Evolutionary conservation across 2,888 invertebrate genomes (phyloP), one percentile per base, ranked within the genome.

Genomic region (Pyralis farinalis): DNA sequence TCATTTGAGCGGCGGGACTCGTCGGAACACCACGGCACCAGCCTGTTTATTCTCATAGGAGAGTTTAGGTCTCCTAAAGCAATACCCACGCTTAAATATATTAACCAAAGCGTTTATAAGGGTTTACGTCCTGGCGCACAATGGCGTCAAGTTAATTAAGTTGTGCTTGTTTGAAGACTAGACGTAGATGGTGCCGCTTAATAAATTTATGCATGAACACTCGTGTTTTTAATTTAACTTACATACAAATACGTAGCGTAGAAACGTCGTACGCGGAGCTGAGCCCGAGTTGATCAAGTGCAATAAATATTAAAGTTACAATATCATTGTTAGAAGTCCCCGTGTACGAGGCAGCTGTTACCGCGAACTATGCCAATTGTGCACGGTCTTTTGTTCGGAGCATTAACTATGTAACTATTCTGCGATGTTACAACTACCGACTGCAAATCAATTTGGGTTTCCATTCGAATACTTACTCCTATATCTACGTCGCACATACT

Each of bases 231-330:
- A 75, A 69, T 70, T 64, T 65, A 57, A 56, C 62, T 63, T 55
- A 51, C 51, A 57, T 57, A 60, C 53, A 53, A 60, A 58, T 57
- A 53, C 51, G 54, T 51, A 58, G 61, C 60, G 59, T 60, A 63
- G 63, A 37, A 30, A 37, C 38, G 38, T 38, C 38, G 38, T 10
- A 22, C 11, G 12, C 39, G 65, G 60, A 68, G 73, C 63, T 71
- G 62, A 70, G 65, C 58, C 57, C 42, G 58, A 75, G 76, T 82
- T 80, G 80, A 82, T 86, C 75, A 80, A 83, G 77, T 80, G 79
- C 78, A 78, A 87, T 87, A 85, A 86, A 87, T 87, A 85, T 87
- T 87, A 82, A 84, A 85, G 77, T 77, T 78, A 78, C 79, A 76
- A 76, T 81, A 82, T 82, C 82, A 82, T 87, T 86, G 85, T 85